Percentiles rank a stretch among this genome's conserved stretches.
phyloP scores from a whole-genome alignment of 2,797 vertebrate genomes.

The Coluber constrictor region DNA sequence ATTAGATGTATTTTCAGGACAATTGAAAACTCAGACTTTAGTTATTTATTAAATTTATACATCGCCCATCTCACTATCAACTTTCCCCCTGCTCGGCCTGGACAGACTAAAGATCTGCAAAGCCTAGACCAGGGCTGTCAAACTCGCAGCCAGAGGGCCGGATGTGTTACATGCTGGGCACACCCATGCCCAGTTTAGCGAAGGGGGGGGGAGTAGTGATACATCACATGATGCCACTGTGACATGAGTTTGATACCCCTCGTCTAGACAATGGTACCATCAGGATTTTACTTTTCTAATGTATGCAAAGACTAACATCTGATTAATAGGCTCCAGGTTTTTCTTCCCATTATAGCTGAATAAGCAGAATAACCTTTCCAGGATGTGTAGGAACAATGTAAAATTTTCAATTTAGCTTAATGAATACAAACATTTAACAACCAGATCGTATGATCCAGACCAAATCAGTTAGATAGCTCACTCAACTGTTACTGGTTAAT shows the following conservation, averaged over 20 bases:
- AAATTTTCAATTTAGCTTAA: not conserved
- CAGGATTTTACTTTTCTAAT: not conserved
- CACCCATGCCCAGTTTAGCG: too few relatives aligned
- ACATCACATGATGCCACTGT: too few relatives aligned
- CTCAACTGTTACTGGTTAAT: not conserved
- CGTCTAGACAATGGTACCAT: not conserved
- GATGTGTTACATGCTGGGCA: too few relatives aligned
- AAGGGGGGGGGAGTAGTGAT: too few relatives aligned
- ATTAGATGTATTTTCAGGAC: not conserved
- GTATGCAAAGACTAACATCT: not conserved
- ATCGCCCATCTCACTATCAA: not conserved
- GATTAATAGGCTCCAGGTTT: not conserved
- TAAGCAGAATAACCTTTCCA: not conserved
- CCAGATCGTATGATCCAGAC: not conserved
- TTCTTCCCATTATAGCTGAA: not conserved
- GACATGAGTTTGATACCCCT: too few relatives aligned
- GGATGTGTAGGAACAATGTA: not conserved
- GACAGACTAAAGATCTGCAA: not conserved
- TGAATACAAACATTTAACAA: not conserved
- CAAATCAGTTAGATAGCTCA: not conserved
- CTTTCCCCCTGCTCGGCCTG: not conserved
- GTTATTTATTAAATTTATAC: not conserved
- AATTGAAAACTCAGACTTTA: not conserved
- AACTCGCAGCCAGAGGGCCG: too few relatives aligned
- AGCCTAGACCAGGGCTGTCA: too few relatives aligned